Evolutionary conservation across 64 coral and sea anemone species (phyloP).

Genomic region (Acropora tenuis): DNA sequence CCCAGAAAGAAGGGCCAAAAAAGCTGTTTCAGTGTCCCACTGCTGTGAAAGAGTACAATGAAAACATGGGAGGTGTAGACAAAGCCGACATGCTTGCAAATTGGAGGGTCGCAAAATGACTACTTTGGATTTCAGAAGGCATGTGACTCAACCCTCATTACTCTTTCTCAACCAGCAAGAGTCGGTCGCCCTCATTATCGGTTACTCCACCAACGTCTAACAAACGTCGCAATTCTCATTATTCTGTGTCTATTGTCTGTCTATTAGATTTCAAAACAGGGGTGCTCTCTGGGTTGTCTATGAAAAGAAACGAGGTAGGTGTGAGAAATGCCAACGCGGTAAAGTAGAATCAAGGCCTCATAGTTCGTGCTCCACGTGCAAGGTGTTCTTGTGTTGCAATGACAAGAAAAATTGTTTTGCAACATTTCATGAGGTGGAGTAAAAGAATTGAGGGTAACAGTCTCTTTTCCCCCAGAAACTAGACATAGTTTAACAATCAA

Average conservation of each 20-base stretch:
- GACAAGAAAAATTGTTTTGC: slow-evolving; percentile 29
- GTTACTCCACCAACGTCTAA: too few relatives aligned
- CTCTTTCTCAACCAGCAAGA: too few relatives aligned
- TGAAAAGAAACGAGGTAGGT: slow-evolving; percentile 34
- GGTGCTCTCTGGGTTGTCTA: slow-evolving; percentile 63
- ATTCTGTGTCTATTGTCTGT: slow-evolving; percentile 29
- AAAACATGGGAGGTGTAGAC: slow-evolving; percentile 54
- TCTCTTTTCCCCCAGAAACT: too few relatives aligned
- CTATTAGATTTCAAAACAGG: slow-evolving; percentile 51
- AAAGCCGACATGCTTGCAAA: slow-evolving; percentile 42
- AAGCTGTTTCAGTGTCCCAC: slow-evolving; percentile 24
- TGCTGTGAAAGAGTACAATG: slow-evolving; percentile 41
- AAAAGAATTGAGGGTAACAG: too few relatives aligned
- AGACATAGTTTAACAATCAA: too few relatives aligned
- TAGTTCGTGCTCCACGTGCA: slow-evolving; percentile 28
- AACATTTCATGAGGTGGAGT: slow-evolving; percentile 19
- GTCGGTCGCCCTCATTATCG: too few relatives aligned
- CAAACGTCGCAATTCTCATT: slow-evolving; percentile 10
- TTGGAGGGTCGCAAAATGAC: too few relatives aligned
- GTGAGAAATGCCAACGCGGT: slow-evolving; percentile 42
- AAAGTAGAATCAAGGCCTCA: slow-evolving; percentile 55
- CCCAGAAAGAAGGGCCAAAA: slow-evolving; percentile 10
- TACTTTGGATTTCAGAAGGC: too few relatives aligned
- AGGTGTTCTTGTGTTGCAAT: slow-evolving; percentile 46
- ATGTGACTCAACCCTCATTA: too few relatives aligned